Evolutionary conservation across 1,140 invertebrate species (phyloP).

Genomic region (Drosophila watanabei): DNA sequence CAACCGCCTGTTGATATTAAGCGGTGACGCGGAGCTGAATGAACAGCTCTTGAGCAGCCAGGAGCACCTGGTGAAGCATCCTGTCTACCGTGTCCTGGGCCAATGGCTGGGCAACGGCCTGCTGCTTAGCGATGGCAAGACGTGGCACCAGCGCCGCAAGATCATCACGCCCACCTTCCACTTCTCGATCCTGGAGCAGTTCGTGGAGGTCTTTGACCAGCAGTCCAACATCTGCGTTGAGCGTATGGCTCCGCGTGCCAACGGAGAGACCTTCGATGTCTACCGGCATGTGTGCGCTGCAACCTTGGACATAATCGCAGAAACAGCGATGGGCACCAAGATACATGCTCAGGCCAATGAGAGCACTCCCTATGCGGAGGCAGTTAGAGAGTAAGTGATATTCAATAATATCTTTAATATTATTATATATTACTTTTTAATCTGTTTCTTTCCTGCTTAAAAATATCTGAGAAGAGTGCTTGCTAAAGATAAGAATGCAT

Average conservation of each 20-base stretch:
- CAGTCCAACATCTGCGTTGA: constrained; percentile 89
- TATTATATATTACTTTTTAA: neutral
- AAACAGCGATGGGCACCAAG: constrained; percentile 94
- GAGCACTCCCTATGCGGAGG: constrained; percentile 90
- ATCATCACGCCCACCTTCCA: constrained; percentile 93
- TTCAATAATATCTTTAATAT: neutral
- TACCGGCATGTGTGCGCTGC: constrained; percentile 57
- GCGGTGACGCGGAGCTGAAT: constrained; percentile 83
- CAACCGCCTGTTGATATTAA: constrained; percentile 77
- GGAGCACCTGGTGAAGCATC: constrained; percentile 71
- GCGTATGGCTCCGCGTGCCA: constrained; percentile 87
- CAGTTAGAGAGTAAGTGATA: constrained; percentile 87
- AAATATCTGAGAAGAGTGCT: neutral
- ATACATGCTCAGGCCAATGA: constrained; percentile 90
- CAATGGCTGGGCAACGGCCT: constrained; percentile 90
- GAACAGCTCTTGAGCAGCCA: constrained; percentile 67
- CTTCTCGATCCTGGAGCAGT: constrained; percentile 92
- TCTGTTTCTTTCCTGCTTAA: neutral
- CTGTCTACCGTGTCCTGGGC: constrained; percentile 81
- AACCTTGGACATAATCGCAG: constrained; percentile 86
- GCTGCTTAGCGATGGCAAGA: constrained; percentile 86
- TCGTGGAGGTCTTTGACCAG: constrained; percentile 91
- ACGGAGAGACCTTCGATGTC: constrained; percentile 85
- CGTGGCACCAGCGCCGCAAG: constrained; percentile 70
- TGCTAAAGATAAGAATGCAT: neutral